Base-by-base conservation (phyloP, 2,797 vertebrate species). In the Malurus splendens region DNA sequence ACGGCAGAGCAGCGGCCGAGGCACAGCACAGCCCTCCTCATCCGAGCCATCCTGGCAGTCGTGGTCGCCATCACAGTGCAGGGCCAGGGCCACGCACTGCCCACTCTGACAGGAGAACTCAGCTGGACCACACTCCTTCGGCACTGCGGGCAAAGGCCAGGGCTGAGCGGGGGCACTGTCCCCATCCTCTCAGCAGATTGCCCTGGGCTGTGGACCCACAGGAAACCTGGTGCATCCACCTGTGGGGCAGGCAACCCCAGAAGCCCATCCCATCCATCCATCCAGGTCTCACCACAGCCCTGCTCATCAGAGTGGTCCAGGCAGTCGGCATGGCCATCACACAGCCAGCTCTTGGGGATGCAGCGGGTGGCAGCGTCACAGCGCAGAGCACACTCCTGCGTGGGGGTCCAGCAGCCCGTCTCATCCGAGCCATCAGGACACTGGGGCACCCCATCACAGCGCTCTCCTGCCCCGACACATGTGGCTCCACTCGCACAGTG, bases 31-130 rank as follows among this genome's bases (percentile, higher is more conserved):
- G 86, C 93, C 94, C 44, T 90, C 93, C 92, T 99, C 99, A 51
- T 99, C 98, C 0, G 99, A 99, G 67, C 87, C 97, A 2, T 99
- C 99, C 3, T 30, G 81, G 89, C 99, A 99, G 96, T 99, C 98
- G 0, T 81, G 94, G 32, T 98, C 98, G 6, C 98, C 98, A 4
- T 99, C 98, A 0, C 99, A 99, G 50, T 28, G 97, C 92, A 98
- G 90, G 28, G 94, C 95, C 54, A 95, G 86, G 1, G 98, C 96
- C 66, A 99, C 84, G 1, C 99, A 99, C 62, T 98, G 98, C 10
- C 99, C 98, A 0, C 94, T 98, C 42, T 3, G 42, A 65, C 99
- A 99, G 18, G 92, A 83, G 87, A 98, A 99, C 67, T 98, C 96
- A 0, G 89, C 54, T 0, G 42, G 42, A 2, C 68, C 38, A 33